Evolutionary conservation across 2,113 vertebrate species (phyloP).

Genomic region (Poecile atricapillus): DNA sequence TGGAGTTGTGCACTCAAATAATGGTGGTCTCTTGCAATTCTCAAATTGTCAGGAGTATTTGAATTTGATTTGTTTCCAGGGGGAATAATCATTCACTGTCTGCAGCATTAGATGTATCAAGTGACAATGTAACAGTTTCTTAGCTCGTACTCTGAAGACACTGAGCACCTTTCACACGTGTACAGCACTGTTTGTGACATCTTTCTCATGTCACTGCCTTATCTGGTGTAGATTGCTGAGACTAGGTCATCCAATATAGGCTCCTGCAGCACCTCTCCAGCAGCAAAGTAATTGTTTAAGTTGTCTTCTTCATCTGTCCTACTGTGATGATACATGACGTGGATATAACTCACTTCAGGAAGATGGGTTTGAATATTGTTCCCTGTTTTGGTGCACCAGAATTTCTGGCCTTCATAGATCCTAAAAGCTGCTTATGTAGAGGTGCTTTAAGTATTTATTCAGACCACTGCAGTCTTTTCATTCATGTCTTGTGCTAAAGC

Average conservation of each 20-base stretch:
- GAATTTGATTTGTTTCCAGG: background rate
- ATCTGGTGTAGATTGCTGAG: background rate
- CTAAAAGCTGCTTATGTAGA: background rate
- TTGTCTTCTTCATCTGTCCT: background rate
- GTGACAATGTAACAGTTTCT: background rate
- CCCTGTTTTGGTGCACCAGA: background rate
- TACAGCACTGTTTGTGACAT: background rate
- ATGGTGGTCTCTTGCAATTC: background rate
- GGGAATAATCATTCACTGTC: background rate
- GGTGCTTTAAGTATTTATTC: background rate
- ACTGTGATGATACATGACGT: background rate
- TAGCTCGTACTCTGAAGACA: background rate
- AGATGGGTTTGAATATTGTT: background rate
- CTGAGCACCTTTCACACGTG: rapidly evolving
- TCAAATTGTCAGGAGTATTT: background rate
- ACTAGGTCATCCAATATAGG: rapidly evolving
- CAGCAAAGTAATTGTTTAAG: background rate
- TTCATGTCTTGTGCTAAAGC: background rate
- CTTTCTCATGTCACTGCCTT: background rate
- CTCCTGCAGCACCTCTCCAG: background rate
- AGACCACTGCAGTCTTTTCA: background rate
- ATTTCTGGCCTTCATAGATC: background rate
- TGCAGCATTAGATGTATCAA: background rate
- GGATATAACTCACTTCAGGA: background rate
- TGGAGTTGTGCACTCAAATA: background rate